phyloP scores from a whole-genome alignment of 2,797 vertebrate species.

The Schizopygopsis malacanthus region DNA sequence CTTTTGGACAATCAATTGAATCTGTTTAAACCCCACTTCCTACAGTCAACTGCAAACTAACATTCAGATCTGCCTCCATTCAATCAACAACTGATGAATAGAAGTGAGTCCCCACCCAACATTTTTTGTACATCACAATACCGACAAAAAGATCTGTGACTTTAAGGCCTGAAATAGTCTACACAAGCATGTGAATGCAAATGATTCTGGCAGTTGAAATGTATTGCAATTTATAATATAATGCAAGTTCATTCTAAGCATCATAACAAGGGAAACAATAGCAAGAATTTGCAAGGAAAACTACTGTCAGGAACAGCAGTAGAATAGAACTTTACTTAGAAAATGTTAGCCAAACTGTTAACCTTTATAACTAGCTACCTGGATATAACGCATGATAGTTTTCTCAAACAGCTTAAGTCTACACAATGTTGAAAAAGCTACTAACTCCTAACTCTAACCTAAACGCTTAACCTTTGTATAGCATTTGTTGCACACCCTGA shows the following conservation, averaged over 20 bases:
- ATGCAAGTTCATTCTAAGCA: background rate
- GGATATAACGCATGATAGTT: background rate
- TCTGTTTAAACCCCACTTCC: background rate
- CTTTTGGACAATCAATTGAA: background rate
- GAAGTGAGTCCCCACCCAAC: no score
- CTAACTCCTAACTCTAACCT: background rate
- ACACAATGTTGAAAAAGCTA: background rate
- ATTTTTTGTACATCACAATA: background rate
- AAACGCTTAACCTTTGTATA: background rate
- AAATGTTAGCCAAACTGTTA: slow-evolving; percentile 1
- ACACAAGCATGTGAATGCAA: background rate
- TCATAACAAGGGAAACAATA: background rate
- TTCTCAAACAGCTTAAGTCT: background rate
- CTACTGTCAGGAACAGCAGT: background rate
- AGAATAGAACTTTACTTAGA: background rate
- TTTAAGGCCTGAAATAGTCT: background rate
- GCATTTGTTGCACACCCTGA: background rate
- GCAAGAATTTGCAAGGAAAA: background rate
- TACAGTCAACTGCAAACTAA: background rate
- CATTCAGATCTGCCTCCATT: background rate
- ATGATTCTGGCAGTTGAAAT: background rate
- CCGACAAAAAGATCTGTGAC: background rate
- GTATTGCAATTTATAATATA: background rate
- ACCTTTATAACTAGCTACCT: background rate
- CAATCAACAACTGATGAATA: background rate